Percentiles rank a stretch among this genome's conserved stretches.
Evolutionary conservation across 2,797 vertebrate species (phyloP).

Genomic region (Acrocephalus scirpaceus): DNA sequence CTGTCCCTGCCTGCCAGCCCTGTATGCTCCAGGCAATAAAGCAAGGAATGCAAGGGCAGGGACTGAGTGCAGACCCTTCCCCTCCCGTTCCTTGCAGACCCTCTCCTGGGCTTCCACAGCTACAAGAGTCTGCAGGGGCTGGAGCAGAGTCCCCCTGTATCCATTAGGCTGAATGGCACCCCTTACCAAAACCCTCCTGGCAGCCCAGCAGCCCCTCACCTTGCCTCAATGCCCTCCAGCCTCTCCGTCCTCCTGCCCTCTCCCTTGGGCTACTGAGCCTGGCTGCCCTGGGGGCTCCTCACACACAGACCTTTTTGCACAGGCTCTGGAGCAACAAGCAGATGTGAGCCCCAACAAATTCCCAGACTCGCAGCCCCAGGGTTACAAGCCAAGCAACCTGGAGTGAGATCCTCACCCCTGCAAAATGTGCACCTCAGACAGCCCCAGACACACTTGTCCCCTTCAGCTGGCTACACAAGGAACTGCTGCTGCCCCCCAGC

Average conservation of each 20-base stretch:
- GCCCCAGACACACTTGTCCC: not conserved
- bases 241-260: not conserved
- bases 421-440: not conserved
- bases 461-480: not conserved
- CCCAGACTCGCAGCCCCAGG: not conserved
- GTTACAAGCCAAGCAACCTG: not conserved
- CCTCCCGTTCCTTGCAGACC: not conserved
- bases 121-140: not conserved
- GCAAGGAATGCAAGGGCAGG: not conserved
- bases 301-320: not conserved
- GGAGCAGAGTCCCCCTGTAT: not conserved
- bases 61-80: not conserved
- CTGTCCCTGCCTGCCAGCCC: not conserved
- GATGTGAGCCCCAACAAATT: not conserved
- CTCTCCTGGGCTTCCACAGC: not conserved
- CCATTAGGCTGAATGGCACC: not conserved
- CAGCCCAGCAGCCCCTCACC: not conserved
- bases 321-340: not conserved
- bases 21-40: not conserved
- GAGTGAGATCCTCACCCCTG: fast-evolving
- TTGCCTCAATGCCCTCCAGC: not conserved
- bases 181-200: not conserved
- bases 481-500: not conserved
- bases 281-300: not conserved
- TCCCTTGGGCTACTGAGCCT: not conserved